These are phyloP conservation scores for Speoplatyrhinus poulsoni DNA, from an alignment of 2,113 vertebrate genomes.

Conservation along the genomic window DNA sequence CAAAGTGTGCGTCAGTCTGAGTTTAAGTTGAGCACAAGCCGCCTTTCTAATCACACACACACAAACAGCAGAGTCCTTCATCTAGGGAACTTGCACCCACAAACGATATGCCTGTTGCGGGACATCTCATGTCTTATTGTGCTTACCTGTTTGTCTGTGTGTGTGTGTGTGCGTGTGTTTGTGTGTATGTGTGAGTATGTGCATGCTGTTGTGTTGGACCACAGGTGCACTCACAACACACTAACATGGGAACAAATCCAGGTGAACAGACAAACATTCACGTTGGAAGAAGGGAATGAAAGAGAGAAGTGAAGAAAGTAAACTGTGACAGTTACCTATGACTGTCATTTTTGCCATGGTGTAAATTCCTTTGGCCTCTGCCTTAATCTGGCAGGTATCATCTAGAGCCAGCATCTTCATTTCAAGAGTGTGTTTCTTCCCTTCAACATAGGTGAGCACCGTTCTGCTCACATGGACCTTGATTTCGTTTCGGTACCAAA, in stretches of 20 bases:
- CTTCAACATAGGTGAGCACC: slow-evolving; percentile 85
- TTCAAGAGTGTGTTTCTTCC: slow-evolving; percentile 88
- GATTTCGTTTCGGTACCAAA: slow-evolving; percentile 94
- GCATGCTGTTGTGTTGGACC: no score
- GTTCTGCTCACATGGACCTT: slow-evolving; percentile 92
- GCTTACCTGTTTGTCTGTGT: no score
- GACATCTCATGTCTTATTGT: no score
- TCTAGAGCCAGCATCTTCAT: slow-evolving; percentile 89
- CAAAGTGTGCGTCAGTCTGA: neutral
- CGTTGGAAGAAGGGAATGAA: neutral
- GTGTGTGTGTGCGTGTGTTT: no score
- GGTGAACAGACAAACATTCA: neutral
- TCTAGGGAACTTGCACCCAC: no score
- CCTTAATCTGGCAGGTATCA: slow-evolving; percentile 95
- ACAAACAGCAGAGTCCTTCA: neutral
- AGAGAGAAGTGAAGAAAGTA: slow-evolving; percentile 2
- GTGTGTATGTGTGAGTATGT: no score
- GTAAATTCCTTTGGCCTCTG: slow-evolving; percentile 86
- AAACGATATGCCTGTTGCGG: no score
- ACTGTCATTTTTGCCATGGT: slow-evolving; percentile 88
- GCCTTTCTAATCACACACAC: no score
- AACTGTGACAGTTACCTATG: slow-evolving; percentile 82
- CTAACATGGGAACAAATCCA: neutral
- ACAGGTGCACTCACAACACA: neutral
- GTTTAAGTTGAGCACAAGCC: neutral